Evolutionary conservation across 1,140 invertebrate species (phyloP).

Genomic region (Helicoverpa zea): DNA sequence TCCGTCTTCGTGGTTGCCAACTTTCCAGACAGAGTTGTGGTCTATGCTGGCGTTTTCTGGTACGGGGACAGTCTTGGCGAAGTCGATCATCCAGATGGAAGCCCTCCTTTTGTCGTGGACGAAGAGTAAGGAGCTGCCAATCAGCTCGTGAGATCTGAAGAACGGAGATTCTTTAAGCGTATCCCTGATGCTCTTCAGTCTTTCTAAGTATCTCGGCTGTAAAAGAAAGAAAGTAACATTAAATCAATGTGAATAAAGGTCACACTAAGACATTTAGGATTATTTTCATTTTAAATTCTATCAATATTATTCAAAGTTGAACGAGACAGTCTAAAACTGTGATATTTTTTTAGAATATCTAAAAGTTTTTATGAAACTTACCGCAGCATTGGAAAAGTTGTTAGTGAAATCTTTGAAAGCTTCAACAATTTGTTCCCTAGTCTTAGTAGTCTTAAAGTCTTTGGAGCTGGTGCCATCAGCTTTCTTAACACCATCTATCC

Average conservation of each 20-base stretch:
- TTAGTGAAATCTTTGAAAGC: constrained; percentile 94
- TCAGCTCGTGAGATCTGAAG: constrained; percentile 97
- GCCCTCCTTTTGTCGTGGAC: constrained; percentile 96
- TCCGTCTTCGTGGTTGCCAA: constrained; percentile 99
- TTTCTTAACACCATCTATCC: constrained; percentile 98
- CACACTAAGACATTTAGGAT: no score
- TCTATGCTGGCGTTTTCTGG: constrained; percentile 92
- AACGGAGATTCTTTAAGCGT: constrained; percentile 95
- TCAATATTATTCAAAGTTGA: no score
- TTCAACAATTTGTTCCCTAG: constrained; percentile 92
- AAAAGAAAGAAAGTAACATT: constrained; percentile 65
- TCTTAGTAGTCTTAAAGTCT: constrained; percentile 98
- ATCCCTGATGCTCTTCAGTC: constrained; percentile 93
- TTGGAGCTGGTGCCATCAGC: constrained; percentile 95
- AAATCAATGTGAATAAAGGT: not conserved
- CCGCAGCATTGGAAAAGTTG: constrained; percentile 92
- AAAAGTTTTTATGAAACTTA: constrained; percentile 84
- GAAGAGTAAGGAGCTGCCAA: constrained; percentile 98
- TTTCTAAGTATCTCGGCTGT: constrained; percentile 94
- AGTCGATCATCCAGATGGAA: constrained; percentile 99
- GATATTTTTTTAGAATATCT: not conserved
- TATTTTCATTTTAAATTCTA: no score
- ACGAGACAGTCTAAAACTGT: no score
- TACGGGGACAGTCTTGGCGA: constrained; percentile 97
- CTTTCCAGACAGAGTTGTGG: constrained; percentile 95